Conservation (phyloP, 1,140 invertebrate species). For the Drosophila micromelanica region DNA sequence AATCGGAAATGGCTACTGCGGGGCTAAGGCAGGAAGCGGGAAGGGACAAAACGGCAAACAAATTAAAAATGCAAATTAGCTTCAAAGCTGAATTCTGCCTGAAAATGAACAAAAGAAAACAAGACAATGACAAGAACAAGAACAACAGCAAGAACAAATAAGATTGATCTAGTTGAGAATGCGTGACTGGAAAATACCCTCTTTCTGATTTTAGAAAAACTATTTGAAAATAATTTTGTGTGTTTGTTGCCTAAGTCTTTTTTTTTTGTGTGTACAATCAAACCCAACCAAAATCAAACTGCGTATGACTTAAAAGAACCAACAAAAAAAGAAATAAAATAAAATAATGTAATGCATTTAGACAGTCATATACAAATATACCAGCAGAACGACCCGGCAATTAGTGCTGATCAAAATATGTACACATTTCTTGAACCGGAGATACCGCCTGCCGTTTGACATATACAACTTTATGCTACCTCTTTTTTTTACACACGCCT, state of each 20-base stretch:
- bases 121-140: slow-evolving; percentile 3
- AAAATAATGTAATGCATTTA: too few relatives aligned
- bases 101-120: slow-evolving; percentile 22
- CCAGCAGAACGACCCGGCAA: neutral
- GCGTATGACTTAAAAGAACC: too few relatives aligned
- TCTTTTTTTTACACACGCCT: neutral
- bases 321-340: too few relatives aligned
- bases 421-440: neutral
- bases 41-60: slow-evolving; percentile 33
- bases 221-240: neutral
- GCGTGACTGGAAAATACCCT: slow-evolving; percentile 3
- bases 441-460: neutral
- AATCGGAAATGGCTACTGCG: slow-evolving; percentile 41
- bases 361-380: too few relatives aligned
- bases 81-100: slow-evolving; percentile 41
- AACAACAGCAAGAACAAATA: slow-evolving; percentile 21
- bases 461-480: slow-evolving; percentile 2
- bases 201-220: too few relatives aligned
- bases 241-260: slow-evolving; percentile 52
- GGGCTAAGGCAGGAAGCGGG: neutral
- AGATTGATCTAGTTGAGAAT: slow-evolving; percentile 1
- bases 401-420: neutral
- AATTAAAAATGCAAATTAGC: slow-evolving; percentile 78
- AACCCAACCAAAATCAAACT: too few relatives aligned
- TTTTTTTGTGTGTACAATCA: slow-evolving; percentile 15